Evolutionary conservation across 2,113 vertebrate species (phyloP).

Genomic region (Lates calcarifer): DNA sequence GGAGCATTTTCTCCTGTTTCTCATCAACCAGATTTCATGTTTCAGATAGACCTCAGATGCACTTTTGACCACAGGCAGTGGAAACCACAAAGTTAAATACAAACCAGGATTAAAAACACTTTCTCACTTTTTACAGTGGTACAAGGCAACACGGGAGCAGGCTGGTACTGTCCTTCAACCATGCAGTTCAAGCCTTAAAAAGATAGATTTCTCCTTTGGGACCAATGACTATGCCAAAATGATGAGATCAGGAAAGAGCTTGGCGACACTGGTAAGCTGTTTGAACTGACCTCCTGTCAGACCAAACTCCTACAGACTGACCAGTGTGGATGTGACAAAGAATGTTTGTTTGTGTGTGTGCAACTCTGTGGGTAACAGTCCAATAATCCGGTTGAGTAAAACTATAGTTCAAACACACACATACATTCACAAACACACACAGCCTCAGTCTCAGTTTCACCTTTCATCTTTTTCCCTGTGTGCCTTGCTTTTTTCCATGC

Average conservation of each 20-base stretch:
- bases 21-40: too few relatives aligned
- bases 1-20: too few relatives aligned
- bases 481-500: background rate
- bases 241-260: constrained; percentile 6
- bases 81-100: background rate
- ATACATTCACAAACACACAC: background rate
- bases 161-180: constrained; percentile 36
- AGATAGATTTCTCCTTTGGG: constrained; percentile 34
- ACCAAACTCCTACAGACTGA: background rate
- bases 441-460: background rate
- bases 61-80: too few relatives aligned
- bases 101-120: background rate
- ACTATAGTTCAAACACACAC: background rate
- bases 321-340: background rate
- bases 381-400: constrained; percentile 19
- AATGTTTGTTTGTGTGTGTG: constrained; percentile 7
- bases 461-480: background rate
- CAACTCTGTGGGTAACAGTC: constrained; percentile 14
- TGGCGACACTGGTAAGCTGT: background rate
- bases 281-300: background rate
- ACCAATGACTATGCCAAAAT: constrained; percentile 31
- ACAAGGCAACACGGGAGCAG: background rate
- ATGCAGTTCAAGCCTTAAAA: background rate
- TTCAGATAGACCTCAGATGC: background rate
- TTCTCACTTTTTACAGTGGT: background rate